These are phyloP conservation scores for Stramonita haemastoma DNA, from an alignment of 2,888 invertebrate species.

Conservation along the genomic window DNA sequence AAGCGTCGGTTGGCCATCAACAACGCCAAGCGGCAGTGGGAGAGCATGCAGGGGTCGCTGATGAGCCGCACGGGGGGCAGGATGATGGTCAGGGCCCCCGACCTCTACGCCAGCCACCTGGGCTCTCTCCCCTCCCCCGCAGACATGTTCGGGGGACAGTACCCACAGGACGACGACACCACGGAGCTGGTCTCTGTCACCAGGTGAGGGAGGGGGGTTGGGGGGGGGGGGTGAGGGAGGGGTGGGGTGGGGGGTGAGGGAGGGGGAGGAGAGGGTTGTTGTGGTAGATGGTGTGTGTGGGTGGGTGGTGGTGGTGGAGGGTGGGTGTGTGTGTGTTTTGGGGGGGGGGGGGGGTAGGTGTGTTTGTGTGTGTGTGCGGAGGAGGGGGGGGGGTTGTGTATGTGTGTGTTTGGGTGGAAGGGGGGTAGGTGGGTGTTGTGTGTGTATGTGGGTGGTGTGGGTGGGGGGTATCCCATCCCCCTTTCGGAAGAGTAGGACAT, in stretches of 20 bases:
- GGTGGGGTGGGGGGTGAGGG: background rate
- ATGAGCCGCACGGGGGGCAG: slow-evolving; percentile 65
- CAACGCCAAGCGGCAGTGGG: slow-evolving; percentile 77
- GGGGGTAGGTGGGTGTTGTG: background rate
- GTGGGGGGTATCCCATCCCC: no score
- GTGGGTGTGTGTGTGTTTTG: background rate
- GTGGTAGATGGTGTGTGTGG: background rate
- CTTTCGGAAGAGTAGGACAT: no score
- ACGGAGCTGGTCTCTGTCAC: slow-evolving; percentile 63
- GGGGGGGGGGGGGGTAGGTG: background rate
- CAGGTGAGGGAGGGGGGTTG: slow-evolving; percentile 55
- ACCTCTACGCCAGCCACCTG: slow-evolving; percentile 74
- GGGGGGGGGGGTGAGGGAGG: background rate
- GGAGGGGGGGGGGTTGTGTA: background rate
- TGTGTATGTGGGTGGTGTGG: no score
- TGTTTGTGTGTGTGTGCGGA: background rate
- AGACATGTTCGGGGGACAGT: slow-evolving; percentile 37
- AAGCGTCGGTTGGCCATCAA: slow-evolving; percentile 75
- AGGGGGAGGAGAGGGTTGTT: no score
- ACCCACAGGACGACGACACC: slow-evolving; percentile 55
- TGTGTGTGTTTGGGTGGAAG: background rate
- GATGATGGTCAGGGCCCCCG: slow-evolving; percentile 63
- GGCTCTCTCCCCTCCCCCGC: slow-evolving; percentile 66
- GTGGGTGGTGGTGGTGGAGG: background rate
- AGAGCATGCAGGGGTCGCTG: slow-evolving; percentile 73